phyloP scores from a whole-genome alignment of 2,888 invertebrate genomes.

The Epinotia nisella region DNA sequence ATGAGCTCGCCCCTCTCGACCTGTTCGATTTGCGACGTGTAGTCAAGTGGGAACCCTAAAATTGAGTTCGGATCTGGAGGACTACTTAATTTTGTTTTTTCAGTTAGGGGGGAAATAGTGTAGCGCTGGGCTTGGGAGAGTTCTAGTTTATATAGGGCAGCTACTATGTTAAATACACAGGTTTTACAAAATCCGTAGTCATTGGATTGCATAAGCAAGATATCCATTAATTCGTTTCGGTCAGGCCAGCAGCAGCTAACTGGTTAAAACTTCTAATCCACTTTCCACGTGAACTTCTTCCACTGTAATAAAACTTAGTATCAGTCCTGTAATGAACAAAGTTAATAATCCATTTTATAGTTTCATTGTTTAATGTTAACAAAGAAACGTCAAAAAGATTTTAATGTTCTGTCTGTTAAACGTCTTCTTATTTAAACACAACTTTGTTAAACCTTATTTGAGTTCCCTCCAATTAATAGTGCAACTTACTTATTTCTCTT shows the following conservation, averaged over 20 bases:
- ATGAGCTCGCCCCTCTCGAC: slow-evolving; percentile 67
- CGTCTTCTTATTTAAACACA: slow-evolving; percentile 54
- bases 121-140: not conserved
- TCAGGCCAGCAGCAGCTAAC: slow-evolving; percentile 3
- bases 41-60: slow-evolving; percentile 37
- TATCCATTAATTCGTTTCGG: slow-evolving; percentile 6
- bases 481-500: slow-evolving; percentile 72
- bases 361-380: slow-evolving; percentile 48
- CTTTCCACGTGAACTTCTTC: slow-evolving; percentile 10
- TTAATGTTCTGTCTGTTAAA: slow-evolving; percentile 54
- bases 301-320: slow-evolving; percentile 22
- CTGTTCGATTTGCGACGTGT: slow-evolving; percentile 49
- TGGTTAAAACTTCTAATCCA: slow-evolving; percentile 22
- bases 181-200: not conserved
- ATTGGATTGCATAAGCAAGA: slow-evolving; percentile 3
- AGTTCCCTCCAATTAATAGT: slow-evolving; percentile 69
- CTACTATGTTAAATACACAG: not conserved
- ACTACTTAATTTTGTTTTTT: slow-evolving; percentile 35
- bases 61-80: slow-evolving; percentile 35
- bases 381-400: slow-evolving; percentile 56
- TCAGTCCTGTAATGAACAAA: slow-evolving; percentile 26
- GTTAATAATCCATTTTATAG: slow-evolving; percentile 58
- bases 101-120: slow-evolving; percentile 24
- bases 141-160: not conserved
- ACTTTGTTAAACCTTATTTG: slow-evolving; percentile 63